A percentile compares a stretch with the other conserved stretches of the same genome.
phyloP scores from a whole-genome alignment of 2,113 vertebrate genomes.

The Albula goreensis region DNA sequence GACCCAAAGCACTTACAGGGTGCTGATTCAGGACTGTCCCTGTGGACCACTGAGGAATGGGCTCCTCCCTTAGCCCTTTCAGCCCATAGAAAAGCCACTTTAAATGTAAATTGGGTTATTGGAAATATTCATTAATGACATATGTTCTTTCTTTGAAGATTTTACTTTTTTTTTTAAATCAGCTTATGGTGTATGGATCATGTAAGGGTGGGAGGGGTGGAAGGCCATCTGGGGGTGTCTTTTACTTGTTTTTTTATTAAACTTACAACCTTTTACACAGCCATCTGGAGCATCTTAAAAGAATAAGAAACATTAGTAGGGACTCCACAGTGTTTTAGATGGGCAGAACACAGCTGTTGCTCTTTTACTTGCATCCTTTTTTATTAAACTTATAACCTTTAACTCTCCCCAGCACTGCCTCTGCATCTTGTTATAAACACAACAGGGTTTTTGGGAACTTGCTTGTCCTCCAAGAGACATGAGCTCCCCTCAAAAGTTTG shows the following conservation, averaged over 20 bases:
- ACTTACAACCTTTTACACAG: background rate
- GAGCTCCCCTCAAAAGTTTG: too few species aligned
- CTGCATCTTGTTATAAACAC: background rate
- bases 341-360: too few species aligned
- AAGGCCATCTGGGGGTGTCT: background rate
- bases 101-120: slow-evolving; percentile 12
- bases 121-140: slow-evolving; percentile 15
- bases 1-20: background rate
- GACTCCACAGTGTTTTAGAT: background rate
- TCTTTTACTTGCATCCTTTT: too few species aligned
- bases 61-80: background rate
- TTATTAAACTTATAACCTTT: too few species aligned
- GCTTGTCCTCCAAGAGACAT: too few species aligned
- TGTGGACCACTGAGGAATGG: too few species aligned
- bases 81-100: background rate
- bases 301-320: background rate
- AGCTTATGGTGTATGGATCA: background rate
- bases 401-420: too few species aligned
- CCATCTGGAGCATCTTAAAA: too few species aligned
- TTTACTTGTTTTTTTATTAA: background rate
- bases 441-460: too few species aligned
- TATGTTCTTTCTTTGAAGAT: background rate
- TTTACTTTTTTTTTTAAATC: too few species aligned
- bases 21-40: background rate
- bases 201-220: background rate